Evolutionary conservation across 2,113 vertebrate genomes (phyloP), one percentile per base, ranked within the genome.

Genomic region (Bufo bufo): DNA sequence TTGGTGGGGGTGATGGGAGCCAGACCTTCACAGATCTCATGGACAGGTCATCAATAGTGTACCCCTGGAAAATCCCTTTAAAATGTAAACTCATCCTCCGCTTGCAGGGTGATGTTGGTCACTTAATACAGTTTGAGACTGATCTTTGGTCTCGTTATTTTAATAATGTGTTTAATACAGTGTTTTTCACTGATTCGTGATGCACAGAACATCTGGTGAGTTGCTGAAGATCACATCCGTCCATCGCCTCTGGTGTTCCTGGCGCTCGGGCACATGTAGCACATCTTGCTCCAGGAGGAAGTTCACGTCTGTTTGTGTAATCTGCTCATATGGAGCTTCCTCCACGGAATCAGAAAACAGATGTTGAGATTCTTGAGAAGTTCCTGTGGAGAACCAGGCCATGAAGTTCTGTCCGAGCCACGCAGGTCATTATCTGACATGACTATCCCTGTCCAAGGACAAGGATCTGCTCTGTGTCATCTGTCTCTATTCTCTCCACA

Each of bases 401-500:
- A 66, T 47, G 81, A 45, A 66, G 81, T 77, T 45, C 52, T 77
- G 69, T 71, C 69, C 58, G 20, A 10, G 10, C 45, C 33, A 2
- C 58, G 19, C 59, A 45, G 58, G 71, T 88, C 66, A 75, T 65
- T 43, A 52, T 50, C n/a, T 20, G 11, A 63, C 72, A 84, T 65
- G 81, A 47, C 33, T 77, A 61, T 77, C 43, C 80, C 80, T 66
- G 54, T 77, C 61, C 66, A 56, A 65, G 69, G 69, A 65, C 56
- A 77, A 16, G 43, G 58, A 45, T 84, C 87, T 88, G 81, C 47
- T 82, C n/a, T 83, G 20, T 88, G 79, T 88, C 72, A 63, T 52
- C 54, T 87, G 78, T 74, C 56, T 82, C 80, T 65, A 3, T 61
- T 61, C 58, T 33, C 47, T 7, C 52, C 52, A 33, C 45, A 74